Conservation (phyloP, 2,113 vertebrate genomes). For the Catagonus wagneri region DNA sequence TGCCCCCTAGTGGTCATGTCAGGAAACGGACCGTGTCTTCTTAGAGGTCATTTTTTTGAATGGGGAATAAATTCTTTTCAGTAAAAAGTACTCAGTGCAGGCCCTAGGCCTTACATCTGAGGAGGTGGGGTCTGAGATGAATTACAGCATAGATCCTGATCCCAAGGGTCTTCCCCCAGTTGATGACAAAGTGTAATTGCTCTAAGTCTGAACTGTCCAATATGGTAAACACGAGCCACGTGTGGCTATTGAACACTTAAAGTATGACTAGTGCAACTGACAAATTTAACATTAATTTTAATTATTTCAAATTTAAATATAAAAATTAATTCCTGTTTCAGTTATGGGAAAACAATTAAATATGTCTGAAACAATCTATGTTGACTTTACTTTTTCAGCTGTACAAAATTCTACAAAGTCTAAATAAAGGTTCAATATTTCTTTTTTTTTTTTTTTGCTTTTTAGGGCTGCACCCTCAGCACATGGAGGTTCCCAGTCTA, state of each 20-base stretch:
- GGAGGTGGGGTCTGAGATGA: not conserved
- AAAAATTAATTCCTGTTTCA: slow-evolving; percentile 26
- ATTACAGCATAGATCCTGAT: not conserved
- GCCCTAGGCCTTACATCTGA: not conserved
- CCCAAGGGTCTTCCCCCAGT: not conserved
- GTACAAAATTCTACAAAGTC: not conserved
- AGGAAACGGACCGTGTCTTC: not conserved
- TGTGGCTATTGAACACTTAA: not conserved
- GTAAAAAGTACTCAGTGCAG: not conserved
- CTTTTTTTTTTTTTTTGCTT: too few relatives aligned
- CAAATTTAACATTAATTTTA: slow-evolving; percentile 8
- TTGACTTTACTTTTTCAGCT: not conserved
- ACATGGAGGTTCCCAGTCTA: too few relatives aligned
- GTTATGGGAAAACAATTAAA: slow-evolving; percentile 6
- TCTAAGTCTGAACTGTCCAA: not conserved
- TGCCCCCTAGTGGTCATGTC: slow-evolving; percentile 63
- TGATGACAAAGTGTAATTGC: not conserved
- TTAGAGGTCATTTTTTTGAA: not conserved
- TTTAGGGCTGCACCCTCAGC: too few relatives aligned
- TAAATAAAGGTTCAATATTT: slow-evolving; percentile 32
- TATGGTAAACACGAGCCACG: not conserved
- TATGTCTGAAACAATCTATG: not conserved
- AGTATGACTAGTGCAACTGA: not conserved
- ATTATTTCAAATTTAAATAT: slow-evolving; percentile 33
- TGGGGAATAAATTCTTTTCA: not conserved